Percentiles rank a stretch among this genome's conserved stretches.
These are phyloP conservation scores for Drosophila siamana DNA, from an alignment of 2,888 invertebrate species.

Conservation along the genomic window DNA sequence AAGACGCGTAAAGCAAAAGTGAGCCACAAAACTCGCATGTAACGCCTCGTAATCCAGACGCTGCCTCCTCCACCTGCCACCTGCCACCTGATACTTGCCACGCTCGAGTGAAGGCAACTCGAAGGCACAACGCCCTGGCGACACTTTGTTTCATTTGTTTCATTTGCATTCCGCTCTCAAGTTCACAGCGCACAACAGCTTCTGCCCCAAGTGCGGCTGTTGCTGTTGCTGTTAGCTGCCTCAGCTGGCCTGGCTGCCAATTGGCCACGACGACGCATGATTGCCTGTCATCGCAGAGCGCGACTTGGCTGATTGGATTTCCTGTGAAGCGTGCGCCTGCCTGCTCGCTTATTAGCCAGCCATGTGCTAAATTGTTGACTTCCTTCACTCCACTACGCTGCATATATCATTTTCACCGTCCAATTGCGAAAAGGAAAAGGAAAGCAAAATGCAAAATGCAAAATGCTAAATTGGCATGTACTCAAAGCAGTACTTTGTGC, in stretches of 20 bases:
- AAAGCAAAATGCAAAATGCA: not conserved
- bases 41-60: conserved; percentile 46
- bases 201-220: too few species aligned
- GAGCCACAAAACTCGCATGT: conserved; percentile 31
- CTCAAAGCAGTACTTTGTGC: not conserved
- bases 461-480: conserved; percentile 26
- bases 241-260: too few species aligned
- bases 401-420: too few species aligned
- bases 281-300: conserved; percentile 55
- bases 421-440: conserved; percentile 23
- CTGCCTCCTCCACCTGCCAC: conserved; percentile 18
- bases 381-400: too few species aligned
- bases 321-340: conserved; percentile 44
- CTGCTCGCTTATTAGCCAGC: conserved; percentile 44
- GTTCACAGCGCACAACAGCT: conserved; percentile 42
- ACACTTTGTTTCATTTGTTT: conserved; percentile 51
- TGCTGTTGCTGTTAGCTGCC: too few species aligned
- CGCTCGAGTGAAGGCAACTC: conserved; percentile 42
- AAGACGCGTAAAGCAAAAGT: not conserved
- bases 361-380: conserved; percentile 53
- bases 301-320: conserved; percentile 47
- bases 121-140: conserved; percentile 26
- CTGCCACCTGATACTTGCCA: conserved; percentile 4
- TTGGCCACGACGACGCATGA: conserved; percentile 31
- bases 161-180: conserved; percentile 54